phyloP scores from a whole-genome alignment of 2,797 vertebrate genomes.

The Cossypha caffra region DNA sequence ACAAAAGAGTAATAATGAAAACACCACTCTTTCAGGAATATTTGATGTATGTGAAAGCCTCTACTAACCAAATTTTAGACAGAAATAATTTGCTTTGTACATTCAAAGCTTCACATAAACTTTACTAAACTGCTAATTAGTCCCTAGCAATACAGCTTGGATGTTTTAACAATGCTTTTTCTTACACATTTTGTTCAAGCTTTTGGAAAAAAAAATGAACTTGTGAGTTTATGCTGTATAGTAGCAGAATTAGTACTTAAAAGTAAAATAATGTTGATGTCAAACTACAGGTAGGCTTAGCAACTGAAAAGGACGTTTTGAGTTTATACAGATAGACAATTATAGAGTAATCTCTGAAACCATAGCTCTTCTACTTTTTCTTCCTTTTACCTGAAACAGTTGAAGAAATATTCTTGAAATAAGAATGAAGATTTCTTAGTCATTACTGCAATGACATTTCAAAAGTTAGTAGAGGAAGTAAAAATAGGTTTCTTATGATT shows the following conservation, averaged over 20 bases:
- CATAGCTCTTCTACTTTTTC: not conserved
- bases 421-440: not conserved
- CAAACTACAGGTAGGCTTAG: not conserved
- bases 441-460: not conserved
- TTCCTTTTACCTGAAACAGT: not conserved
- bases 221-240: not conserved
- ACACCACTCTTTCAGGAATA: not conserved
- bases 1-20: not conserved
- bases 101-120: not conserved
- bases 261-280: not conserved
- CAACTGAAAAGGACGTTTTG: not conserved
- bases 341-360: not conserved
- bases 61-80: not conserved
- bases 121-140: not conserved
- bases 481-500: not conserved
- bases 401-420: not conserved
- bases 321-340: not conserved
- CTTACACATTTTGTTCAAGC: not conserved
- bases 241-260: not conserved
- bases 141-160: not conserved
- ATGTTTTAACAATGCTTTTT: not conserved
- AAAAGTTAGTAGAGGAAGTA: not conserved
- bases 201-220: not conserved
- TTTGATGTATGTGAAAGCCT: not conserved
- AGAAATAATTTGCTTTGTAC: accelerated